These are phyloP conservation scores for Rousettus madagascariensis DNA, from an alignment of 2,797 vertebrate species.

Conservation along the genomic window DNA sequence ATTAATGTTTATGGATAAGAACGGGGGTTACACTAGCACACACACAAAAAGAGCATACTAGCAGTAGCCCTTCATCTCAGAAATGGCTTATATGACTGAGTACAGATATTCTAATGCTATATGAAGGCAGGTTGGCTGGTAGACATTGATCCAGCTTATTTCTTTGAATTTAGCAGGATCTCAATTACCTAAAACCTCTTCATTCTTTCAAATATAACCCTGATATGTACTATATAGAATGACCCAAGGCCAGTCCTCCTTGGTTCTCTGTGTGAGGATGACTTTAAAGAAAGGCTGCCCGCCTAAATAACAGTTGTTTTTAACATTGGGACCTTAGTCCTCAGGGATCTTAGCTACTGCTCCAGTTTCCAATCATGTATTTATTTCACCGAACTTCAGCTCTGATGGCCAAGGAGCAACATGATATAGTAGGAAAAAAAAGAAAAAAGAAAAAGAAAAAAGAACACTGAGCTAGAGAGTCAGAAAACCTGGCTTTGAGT, in stretches of 20 bases:
- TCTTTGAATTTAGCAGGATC: background rate
- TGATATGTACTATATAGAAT: background rate
- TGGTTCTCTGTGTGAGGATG: background rate
- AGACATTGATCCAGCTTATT: background rate
- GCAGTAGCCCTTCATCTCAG: background rate
- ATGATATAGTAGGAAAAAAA: background rate
- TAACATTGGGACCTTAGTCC: background rate
- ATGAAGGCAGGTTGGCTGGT: background rate
- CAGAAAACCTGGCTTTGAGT: background rate
- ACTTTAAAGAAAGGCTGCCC: background rate
- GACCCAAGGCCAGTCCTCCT: background rate
- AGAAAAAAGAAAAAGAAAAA: background rate
- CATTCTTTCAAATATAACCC: background rate
- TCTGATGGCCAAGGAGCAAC: background rate
- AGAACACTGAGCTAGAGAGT: background rate
- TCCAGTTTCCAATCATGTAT: background rate
- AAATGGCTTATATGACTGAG: background rate
- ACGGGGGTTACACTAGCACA: background rate
- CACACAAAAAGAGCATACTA: background rate
- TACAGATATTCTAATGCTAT: background rate
- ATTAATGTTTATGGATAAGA: background rate
- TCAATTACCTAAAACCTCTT: background rate
- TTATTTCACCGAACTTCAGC: background rate
- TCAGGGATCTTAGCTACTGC: background rate
- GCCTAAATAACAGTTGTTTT: background rate